Evolutionary conservation across 2,888 invertebrate genomes (phyloP).

Genomic region (Apamea monoglypha): DNA sequence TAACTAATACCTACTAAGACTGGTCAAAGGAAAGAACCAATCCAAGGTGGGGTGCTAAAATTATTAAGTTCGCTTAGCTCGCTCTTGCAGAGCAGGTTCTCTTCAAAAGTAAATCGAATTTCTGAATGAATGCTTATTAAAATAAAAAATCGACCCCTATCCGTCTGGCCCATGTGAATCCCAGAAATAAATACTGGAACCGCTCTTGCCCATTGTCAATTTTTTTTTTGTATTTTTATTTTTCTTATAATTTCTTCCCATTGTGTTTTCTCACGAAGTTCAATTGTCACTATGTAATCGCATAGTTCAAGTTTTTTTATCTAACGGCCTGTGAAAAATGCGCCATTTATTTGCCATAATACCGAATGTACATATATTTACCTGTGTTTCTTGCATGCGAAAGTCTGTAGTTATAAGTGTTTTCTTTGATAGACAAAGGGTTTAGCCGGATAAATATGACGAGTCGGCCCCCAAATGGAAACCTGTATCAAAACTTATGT

Average conservation of each 20-base stretch:
- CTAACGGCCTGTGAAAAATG: neutral
- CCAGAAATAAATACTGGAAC: too few species aligned
- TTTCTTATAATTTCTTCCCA: neutral
- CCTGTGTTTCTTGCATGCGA: neutral
- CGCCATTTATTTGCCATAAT: neutral
- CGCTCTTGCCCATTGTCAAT: too few species aligned
- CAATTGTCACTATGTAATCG: neutral
- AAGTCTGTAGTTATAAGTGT: neutral
- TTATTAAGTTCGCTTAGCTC: too few species aligned
- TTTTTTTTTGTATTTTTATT: too few species aligned
- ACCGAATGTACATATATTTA: neutral
- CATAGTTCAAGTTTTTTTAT: neutral
- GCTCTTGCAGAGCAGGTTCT: neutral
- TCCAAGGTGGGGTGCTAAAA: neutral
- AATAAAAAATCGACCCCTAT: too few species aligned
- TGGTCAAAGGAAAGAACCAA: neutral
- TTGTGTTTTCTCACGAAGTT: neutral
- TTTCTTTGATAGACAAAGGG: neutral
- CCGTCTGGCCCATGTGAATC: too few species aligned
- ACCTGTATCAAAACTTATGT: too few species aligned
- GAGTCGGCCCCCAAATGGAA: too few species aligned
- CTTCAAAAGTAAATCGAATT: too few species aligned
- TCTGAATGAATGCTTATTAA: too few species aligned
- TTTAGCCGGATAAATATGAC: too few species aligned
- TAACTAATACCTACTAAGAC: neutral